phyloP scores from a whole-genome alignment of 2,888 invertebrate species.

The Phalera bucephala region DNA sequence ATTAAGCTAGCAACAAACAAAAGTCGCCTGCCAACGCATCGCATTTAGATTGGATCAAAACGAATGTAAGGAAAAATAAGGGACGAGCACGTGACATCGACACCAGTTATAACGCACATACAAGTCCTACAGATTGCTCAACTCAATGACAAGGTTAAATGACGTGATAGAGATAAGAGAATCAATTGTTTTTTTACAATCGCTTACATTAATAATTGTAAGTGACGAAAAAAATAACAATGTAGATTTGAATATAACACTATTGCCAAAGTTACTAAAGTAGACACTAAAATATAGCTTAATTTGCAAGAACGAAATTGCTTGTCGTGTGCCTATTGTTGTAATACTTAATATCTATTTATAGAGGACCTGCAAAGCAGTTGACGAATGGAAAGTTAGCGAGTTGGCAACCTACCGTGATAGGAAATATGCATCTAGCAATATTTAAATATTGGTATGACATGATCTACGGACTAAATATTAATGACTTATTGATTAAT shows the following conservation, averaged over 20 bases:
- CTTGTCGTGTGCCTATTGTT: conserved; percentile 59
- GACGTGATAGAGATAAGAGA: conserved; percentile 48
- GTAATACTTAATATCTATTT: conserved; percentile 52
- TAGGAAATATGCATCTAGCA: too few relatives aligned
- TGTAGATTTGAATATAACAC: too few relatives aligned
- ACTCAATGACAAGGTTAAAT: conserved; percentile 39
- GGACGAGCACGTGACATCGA: conserved; percentile 50
- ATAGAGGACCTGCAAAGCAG: conserved; percentile 58
- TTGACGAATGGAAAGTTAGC: conserved; percentile 75
- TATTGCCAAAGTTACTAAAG: too few relatives aligned
- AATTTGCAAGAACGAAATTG: conserved; percentile 48
- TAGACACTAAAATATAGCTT: too few relatives aligned
- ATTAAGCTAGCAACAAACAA: conserved; percentile 53
- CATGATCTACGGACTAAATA: too few relatives aligned
- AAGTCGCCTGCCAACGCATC: conserved; percentile 46
- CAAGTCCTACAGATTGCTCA: conserved; percentile 36
- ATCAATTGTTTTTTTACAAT: conserved; percentile 24
- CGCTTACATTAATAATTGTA: conserved; percentile 6
- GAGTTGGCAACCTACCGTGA: conserved; percentile 69
- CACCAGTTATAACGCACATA: conserved; percentile 34
- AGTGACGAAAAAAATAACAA: conserved; percentile 3
- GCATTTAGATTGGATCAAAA: conserved; percentile 57
- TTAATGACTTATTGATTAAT: too few relatives aligned
- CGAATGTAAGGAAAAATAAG: conserved; percentile 59
- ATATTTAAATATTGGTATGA: too few relatives aligned